A percentile compares a stretch with the other conserved stretches of the same genome.
Evolutionary conservation across 2,797 vertebrate genomes (phyloP).

Genomic region (Sebastes taczanowskii): DNA sequence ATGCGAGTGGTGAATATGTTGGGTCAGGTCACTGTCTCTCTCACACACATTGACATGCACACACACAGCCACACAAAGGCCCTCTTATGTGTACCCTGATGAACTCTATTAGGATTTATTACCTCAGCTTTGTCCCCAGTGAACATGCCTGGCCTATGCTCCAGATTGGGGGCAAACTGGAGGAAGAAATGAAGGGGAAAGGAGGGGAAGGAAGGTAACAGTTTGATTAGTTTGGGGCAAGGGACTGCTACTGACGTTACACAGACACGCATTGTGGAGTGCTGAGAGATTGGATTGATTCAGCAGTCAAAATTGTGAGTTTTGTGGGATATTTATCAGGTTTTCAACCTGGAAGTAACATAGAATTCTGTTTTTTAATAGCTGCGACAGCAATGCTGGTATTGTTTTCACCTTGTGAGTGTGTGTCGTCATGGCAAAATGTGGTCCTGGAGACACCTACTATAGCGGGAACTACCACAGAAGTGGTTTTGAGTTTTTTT

Average conservation of each 20-base stretch:
- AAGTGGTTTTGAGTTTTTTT: neutral
- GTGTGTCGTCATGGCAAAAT: neutral
- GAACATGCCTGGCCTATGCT: slow-evolving; percentile 58
- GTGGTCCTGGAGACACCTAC: neutral
- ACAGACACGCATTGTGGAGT: slow-evolving; percentile 35
- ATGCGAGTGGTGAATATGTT: slow-evolving; percentile 40
- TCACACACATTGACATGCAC: neutral
- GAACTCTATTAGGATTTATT: slow-evolving; percentile 76
- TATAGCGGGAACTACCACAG: neutral
- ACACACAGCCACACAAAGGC: slow-evolving; percentile 61
- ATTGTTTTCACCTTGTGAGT: neutral
- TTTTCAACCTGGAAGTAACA: neutral
- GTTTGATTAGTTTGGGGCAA: slow-evolving; percentile 50
- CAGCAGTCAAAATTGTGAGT: neutral
- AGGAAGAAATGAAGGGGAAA: slow-evolving; percentile 32
- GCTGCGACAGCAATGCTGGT: neutral
- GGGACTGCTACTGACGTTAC: slow-evolving; percentile 43
- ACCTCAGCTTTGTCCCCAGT: slow-evolving; percentile 64
- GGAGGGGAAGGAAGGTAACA: slow-evolving; percentile 29
- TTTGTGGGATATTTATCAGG: slow-evolving; percentile 25
- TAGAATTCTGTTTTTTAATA: neutral
- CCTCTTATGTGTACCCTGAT: slow-evolving; percentile 71
- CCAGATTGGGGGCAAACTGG: slow-evolving; percentile 44
- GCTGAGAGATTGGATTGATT: slow-evolving; percentile 28
- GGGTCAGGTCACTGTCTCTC: slow-evolving; percentile 34